Evolutionary conservation across 53 echinoderm and acorn worm genomes (phyloP).

Genomic region (Paracentrotus lividus): DNA sequence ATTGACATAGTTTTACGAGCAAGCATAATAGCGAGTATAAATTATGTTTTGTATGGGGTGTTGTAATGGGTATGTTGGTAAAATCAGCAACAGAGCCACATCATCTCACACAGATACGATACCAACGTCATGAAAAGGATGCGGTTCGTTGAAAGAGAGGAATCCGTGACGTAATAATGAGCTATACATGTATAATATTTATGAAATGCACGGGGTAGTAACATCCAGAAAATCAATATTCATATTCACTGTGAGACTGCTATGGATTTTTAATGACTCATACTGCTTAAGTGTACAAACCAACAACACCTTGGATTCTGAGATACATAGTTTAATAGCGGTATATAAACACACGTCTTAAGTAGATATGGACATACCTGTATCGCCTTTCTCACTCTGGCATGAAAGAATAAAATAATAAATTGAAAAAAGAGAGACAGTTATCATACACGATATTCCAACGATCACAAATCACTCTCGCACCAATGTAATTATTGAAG

Average conservation of each 20-base stretch:
- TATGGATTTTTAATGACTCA: not conserved
- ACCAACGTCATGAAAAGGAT: not conserved
- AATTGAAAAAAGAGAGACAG: too few relatives aligned
- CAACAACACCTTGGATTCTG: not conserved
- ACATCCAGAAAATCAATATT: not conserved
- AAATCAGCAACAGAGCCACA: not conserved
- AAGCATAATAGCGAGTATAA: not conserved
- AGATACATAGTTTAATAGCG: too few relatives aligned
- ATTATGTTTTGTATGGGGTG: conserved; percentile 15
- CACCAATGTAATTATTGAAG: too few relatives aligned
- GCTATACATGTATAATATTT: too few relatives aligned
- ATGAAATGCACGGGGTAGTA: not conserved
- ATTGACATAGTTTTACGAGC: conserved; percentile 13
- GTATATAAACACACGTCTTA: not conserved
- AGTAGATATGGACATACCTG: not conserved
- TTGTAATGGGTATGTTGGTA: not conserved
- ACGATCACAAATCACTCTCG: too few relatives aligned
- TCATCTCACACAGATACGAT: not conserved
- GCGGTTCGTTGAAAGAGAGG: not conserved
- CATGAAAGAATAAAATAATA: too few relatives aligned
- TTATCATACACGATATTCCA: too few relatives aligned
- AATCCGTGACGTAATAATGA: not conserved
- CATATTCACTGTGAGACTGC: not conserved
- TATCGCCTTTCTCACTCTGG: not conserved
- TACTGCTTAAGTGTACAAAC: not conserved